Conservation (phyloP, 23 tunicate species). For the Aplidium turbinatum region DNA sequence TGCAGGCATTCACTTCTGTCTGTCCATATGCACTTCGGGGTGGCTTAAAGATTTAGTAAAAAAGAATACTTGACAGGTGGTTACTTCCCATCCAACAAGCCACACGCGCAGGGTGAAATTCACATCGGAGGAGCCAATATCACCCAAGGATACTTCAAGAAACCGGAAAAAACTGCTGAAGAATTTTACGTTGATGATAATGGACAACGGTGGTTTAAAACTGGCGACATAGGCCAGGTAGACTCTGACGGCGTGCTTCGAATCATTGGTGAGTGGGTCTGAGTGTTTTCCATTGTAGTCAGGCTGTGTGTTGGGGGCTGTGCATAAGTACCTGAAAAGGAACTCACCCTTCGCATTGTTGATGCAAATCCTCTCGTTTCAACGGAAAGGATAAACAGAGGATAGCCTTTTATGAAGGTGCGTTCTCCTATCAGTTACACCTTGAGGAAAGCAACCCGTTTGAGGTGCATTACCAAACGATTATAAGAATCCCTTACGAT, state of each 20-base stretch:
- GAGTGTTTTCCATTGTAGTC: not conserved
- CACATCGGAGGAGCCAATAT: conserved; percentile 89
- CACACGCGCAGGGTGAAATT: conserved; percentile 93
- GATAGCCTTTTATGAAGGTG: too few species aligned
- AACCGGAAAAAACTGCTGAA: conserved; percentile 92
- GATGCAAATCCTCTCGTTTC: too few species aligned
- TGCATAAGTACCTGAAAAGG: too few species aligned
- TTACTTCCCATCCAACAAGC: conserved; percentile 80
- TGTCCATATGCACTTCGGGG: too few species aligned
- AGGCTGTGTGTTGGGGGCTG: not conserved
- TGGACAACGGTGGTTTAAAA: conserved; percentile 93
- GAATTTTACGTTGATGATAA: conserved; percentile 89
- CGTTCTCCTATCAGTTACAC: too few species aligned
- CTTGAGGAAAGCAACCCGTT: too few species aligned
- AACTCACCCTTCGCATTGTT: too few species aligned
- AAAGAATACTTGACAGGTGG: conserved; percentile 57
- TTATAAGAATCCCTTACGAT: too few species aligned
- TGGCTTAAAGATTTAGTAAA: too few species aligned
- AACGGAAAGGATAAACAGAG: too few species aligned
- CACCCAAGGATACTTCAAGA: conserved; percentile 89
- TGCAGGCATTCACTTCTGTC: too few species aligned
- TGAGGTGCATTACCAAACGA: too few species aligned
- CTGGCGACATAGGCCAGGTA: conserved; percentile 95
- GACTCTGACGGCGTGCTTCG: conserved; percentile 80
- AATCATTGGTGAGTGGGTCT: conserved; percentile 67